Conservation (phyloP, 1,140 invertebrate genomes). For the Ceratina australensis region DNA sequence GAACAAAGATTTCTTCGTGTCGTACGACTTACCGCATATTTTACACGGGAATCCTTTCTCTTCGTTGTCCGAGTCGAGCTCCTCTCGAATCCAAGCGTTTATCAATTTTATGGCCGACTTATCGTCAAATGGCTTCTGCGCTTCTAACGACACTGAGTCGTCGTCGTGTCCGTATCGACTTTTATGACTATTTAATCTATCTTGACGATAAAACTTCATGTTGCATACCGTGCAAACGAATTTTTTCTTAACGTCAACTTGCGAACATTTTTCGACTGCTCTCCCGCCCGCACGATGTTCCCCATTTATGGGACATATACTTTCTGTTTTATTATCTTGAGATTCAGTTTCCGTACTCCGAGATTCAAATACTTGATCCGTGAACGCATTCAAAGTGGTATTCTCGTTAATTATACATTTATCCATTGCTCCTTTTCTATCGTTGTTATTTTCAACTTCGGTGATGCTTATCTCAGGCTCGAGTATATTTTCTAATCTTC, state of each 20-base stretch:
- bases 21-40: slow-evolving; percentile 70
- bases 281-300: slow-evolving; percentile 53
- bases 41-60: slow-evolving; percentile 68
- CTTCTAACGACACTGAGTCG: slow-evolving; percentile 48
- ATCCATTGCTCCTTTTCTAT: not conserved
- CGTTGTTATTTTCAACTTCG: not conserved
- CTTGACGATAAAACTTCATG: slow-evolving; percentile 68
- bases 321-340: slow-evolving; percentile 32
- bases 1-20: slow-evolving; percentile 67
- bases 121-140: slow-evolving; percentile 66
- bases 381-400: too few relatives aligned
- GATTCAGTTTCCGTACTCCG: not conserved
- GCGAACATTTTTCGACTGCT: slow-evolving; percentile 55
- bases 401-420: not conserved
- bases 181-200: slow-evolving; percentile 64
- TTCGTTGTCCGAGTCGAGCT: slow-evolving; percentile 71
- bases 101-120: slow-evolving; percentile 70
- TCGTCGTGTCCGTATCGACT: slow-evolving; percentile 61
- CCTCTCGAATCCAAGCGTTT: slow-evolving; percentile 72
- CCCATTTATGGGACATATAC: not conserved
- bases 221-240: slow-evolving; percentile 67
- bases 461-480: slow-evolving; percentile 10
- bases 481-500: slow-evolving; percentile 58
- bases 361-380: not conserved
- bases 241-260: slow-evolving; percentile 58